phyloP scores from a whole-genome alignment of 2,888 invertebrate species.

The Nesidiocoris tenuis region DNA sequence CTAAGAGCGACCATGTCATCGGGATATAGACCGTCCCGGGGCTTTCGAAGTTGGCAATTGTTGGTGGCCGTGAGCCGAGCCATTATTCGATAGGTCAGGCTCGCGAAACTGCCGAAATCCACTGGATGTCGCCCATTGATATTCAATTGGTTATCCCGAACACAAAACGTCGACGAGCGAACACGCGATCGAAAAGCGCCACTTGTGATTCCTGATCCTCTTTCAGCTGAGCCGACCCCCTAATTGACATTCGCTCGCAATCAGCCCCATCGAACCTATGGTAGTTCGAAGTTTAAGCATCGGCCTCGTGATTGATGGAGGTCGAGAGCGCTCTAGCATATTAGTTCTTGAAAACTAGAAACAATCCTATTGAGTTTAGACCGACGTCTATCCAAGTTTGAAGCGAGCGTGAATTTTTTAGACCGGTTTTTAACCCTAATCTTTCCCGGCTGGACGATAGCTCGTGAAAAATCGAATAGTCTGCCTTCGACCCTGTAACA shows the following conservation, averaged over 20 bases:
- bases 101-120: background rate
- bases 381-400: no score
- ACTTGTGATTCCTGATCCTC: background rate
- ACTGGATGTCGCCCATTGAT: background rate
- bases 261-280: background rate
- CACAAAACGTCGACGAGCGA: background rate
- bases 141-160: background rate
- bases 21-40: background rate
- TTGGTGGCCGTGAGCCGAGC: background rate
- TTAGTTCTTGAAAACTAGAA: background rate
- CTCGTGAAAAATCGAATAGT: no score
- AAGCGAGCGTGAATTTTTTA: no score
- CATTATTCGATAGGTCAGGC: background rate
- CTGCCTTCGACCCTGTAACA: no score
- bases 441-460: no score
- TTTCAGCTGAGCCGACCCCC: background rate
- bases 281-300: no score
- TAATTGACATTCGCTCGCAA: background rate
- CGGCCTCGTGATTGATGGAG: background rate
- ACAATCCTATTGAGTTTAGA: no score
- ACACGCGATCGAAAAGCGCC: background rate
- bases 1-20: no score
- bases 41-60: background rate
- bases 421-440: no score
- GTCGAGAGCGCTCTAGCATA: background rate